Evolutionary conservation across 2,797 vertebrate genomes (phyloP), one percentile per base, ranked within the genome.

Genomic region (Chelon labrosus): DNA sequence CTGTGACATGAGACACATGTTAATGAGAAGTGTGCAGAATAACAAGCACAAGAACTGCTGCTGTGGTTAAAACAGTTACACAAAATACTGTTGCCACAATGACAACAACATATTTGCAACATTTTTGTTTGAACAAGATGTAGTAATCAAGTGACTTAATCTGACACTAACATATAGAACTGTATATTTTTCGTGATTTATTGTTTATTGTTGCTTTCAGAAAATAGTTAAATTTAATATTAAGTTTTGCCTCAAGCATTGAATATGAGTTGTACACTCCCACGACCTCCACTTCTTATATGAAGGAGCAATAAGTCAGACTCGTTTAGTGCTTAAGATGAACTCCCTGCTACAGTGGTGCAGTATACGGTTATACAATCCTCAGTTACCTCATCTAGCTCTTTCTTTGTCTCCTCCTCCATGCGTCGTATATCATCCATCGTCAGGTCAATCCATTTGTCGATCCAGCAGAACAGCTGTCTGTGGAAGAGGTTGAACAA

Each of bases 401-500:
- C 95, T 79, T 91, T 94, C 94, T 97, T 96, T 0, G 98, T 99
- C 80, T 98, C 96, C 0, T 96, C 97, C 89, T 99, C 98, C 96
- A 99, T 98, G 66, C 93, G 95, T 54, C 98, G 95, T 70, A 99
- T 99, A 90, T 99, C 97, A 0, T 98, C 97, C 97, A 99, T 99
- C 3, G 96, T 93, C 92, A 99, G 95, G 61, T 95, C 91, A 44
- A 97, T 92, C 98, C 98, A 99, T 49, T 88, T 93, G 87, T 99
- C 98, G 0, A 99, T 91, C 94, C 95, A 96, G 89, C 98, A 99
- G 85, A 99, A 99, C 69, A 99, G 93, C 92, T 99, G 97, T 88
- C 98, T 95, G 91, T 99, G 98, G 91, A 99, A 98, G 85, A 95
- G 96, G 78, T 96, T 97, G 90, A 99, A 99, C 85, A 99, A 88